Percentiles rank a stretch among this genome's conserved stretches.
These are phyloP conservation scores for Clupea harengus DNA, from an alignment of 2,113 vertebrate species.

Conservation along the genomic window DNA sequence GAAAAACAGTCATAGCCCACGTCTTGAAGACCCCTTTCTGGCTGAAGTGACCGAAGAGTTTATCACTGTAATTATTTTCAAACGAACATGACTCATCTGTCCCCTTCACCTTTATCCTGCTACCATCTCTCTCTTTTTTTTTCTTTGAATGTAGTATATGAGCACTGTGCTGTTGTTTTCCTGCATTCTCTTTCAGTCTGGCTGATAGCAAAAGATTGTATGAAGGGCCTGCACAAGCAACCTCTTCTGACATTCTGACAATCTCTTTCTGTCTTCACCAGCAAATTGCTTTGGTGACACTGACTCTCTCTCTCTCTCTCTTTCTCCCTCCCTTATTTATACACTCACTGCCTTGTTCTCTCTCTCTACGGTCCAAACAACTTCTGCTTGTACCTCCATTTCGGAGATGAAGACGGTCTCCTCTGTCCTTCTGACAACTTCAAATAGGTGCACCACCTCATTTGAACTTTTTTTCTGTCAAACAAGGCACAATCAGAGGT, in stretches of 20 bases:
- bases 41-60: not conserved
- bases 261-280: no score
- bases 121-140: not conserved
- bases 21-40: not conserved
- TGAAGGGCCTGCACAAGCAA: no score
- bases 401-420: conserved; percentile 65
- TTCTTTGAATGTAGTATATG: not conserved
- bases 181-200: not conserved
- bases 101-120: not conserved
- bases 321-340: not conserved
- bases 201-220: not conserved
- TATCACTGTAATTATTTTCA: not conserved
- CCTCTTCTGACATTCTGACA: no score
- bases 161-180: not conserved
- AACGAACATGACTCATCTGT: no score
- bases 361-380: not conserved
- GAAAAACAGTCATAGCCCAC: not conserved
- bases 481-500: conserved; percentile 26
- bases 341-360: not conserved
- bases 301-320: not conserved
- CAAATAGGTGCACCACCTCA: conserved; percentile 77
- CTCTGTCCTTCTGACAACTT: conserved; percentile 72
- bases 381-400: conserved; percentile 55
- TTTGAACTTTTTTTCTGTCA: not conserved
- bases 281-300: no score